Conservation (phyloP, 2,113 vertebrate species). For the Labeo catla region DNA sequence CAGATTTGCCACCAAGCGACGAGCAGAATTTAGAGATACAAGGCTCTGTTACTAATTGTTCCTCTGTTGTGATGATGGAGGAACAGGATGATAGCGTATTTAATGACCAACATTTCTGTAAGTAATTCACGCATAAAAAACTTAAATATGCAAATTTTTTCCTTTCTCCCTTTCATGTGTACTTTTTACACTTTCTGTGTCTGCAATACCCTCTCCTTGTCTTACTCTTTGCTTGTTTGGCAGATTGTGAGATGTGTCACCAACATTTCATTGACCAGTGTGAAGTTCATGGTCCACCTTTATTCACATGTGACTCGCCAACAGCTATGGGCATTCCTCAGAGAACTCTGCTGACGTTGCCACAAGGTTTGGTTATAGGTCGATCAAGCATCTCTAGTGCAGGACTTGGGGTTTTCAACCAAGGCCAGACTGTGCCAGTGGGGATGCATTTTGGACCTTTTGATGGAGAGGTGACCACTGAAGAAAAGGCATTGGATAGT, state of each 20-base stretch:
- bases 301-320: slow-evolving; percentile 77
- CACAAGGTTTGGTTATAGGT: slow-evolving; percentile 77
- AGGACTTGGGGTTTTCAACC: slow-evolving; percentile 83
- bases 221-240: background rate
- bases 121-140: background rate
- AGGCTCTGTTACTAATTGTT: slow-evolving; percentile 30
- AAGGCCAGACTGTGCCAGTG: slow-evolving; percentile 68
- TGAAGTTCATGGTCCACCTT: slow-evolving; percentile 67
- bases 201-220: background rate
- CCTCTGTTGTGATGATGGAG: background rate
- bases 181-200: background rate
- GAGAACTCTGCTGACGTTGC: slow-evolving; percentile 79
- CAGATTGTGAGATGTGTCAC: slow-evolving; percentile 82
- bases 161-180: background rate
- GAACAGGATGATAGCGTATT: slow-evolving; percentile 23
- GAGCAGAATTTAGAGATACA: slow-evolving; percentile 47
- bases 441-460: slow-evolving; percentile 85
- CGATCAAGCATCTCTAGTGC: slow-evolving; percentile 77
- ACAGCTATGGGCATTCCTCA: slow-evolving; percentile 68
- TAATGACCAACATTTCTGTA: slow-evolving; percentile 49
- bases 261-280: slow-evolving; percentile 76
- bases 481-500: slow-evolving; percentile 74
- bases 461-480: slow-evolving; percentile 75
- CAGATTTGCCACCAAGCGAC: slow-evolving; percentile 48
- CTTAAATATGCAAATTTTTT: background rate